Conservation (phyloP, 1,140 invertebrate genomes). For the Anastrepha obliqua region DNA sequence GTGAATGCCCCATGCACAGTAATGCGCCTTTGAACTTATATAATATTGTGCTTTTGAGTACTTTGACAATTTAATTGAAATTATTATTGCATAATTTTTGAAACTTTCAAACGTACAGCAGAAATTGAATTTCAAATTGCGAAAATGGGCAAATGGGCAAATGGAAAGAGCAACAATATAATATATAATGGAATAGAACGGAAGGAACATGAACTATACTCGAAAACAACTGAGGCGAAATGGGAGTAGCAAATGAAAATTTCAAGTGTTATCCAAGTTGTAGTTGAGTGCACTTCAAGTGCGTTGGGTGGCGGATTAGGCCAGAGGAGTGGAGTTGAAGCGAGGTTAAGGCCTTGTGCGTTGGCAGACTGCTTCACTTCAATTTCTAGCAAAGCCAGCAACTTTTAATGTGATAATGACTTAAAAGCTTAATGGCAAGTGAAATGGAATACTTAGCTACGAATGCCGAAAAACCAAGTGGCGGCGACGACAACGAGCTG, state of each 20-base stretch:
- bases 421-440: conserved; percentile 33
- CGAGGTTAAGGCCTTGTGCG: neutral
- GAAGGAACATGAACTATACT: neutral
- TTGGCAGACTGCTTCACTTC: conserved; percentile 32
- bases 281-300: neutral
- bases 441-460: neutral
- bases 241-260: conserved; percentile 12
- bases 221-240: neutral
- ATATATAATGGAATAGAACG: neutral
- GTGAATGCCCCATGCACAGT: too few species aligned
- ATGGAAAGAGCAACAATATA: conserved; percentile 18
- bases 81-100: conserved; percentile 46
- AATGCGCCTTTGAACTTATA: conserved; percentile 12
- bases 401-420: conserved; percentile 47
- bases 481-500: neutral
- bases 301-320: neutral
- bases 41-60: conserved; percentile 30
- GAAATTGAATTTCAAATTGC: conserved; percentile 51
- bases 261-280: conserved; percentile 24
- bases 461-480: neutral
- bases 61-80: conserved; percentile 52
- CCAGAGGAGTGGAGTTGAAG: neutral
- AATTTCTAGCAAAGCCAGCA: neutral
- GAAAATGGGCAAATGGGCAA: conserved; percentile 25
- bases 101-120: conserved; percentile 36